Percentiles rank a stretch among this genome's conserved stretches.
phyloP scores from a whole-genome alignment of 2,888 invertebrate genomes.

The Eupeodes latifasciatus region DNA sequence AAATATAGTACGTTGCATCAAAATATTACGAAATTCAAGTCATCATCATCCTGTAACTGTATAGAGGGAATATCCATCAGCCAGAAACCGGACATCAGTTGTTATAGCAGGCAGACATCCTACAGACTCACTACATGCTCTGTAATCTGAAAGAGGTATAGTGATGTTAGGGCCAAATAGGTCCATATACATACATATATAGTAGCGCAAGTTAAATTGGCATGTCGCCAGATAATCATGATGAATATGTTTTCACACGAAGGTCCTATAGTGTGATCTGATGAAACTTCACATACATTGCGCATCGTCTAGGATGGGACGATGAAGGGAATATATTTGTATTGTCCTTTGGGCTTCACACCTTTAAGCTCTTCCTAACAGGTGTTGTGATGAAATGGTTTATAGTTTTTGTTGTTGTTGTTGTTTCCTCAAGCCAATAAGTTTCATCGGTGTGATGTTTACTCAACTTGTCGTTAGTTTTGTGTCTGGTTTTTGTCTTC shows the following conservation, averaged over 20 bases:
- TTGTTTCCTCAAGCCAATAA: not conserved
- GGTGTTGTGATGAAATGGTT: not conserved
- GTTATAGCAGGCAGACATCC: not conserved
- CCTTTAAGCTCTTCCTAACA: conserved; percentile 10
- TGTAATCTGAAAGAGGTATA: too few species aligned
- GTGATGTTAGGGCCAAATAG: conserved; percentile 16
- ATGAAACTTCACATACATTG: not conserved
- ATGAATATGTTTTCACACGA: conserved; percentile 66
- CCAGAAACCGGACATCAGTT: conserved; percentile 32
- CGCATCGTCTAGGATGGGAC: not conserved
- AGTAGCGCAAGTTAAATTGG: conserved; percentile 60
- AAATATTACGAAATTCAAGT: conserved; percentile 41
- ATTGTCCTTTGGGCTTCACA: conserved; percentile 13
- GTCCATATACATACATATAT: not conserved
- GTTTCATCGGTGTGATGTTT: not conserved
- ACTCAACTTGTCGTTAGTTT: not conserved
- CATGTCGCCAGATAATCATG: conserved; percentile 69
- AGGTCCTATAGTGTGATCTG: not conserved
- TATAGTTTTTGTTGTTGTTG: not conserved
- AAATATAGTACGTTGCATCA: conserved; percentile 56
- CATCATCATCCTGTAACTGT: not conserved
- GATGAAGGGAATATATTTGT: not conserved
- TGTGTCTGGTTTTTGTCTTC: not conserved
- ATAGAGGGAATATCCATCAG: conserved; percentile 22
- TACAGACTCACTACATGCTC: too few species aligned